phyloP scores from a whole-genome alignment of 2,888 invertebrate species.

The Myopa tessellatipennis region DNA sequence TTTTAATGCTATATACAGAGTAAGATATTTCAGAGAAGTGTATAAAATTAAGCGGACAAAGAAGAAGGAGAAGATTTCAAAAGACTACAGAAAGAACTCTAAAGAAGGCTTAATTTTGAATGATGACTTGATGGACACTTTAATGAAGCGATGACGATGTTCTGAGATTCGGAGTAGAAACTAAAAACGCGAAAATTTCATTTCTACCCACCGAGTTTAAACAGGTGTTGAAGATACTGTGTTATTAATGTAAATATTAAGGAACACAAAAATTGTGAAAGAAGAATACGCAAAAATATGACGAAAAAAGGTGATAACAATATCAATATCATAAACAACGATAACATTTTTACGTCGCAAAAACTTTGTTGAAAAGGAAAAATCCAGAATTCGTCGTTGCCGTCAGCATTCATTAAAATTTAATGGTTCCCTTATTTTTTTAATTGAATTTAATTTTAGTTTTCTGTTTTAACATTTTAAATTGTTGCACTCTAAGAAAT shows the following conservation, averaged over 20 bases:
- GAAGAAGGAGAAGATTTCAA: no score
- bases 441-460: not conserved
- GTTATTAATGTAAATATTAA: slow-evolving; percentile 44
- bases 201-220: not conserved
- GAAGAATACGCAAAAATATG: slow-evolving; percentile 47
- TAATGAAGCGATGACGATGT: not conserved
- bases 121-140: not conserved
- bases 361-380: not conserved
- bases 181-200: not conserved
- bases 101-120: no score
- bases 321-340: slow-evolving; percentile 43
- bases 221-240: not conserved
- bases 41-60: no score
- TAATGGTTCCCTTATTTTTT: not conserved
- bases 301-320: slow-evolving; percentile 45
- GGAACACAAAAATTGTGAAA: slow-evolving; percentile 3
- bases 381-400: not conserved
- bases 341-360: not conserved
- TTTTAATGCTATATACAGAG: no score
- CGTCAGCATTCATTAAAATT: slow-evolving; percentile 1
- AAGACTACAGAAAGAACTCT: no score
- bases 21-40: no score
- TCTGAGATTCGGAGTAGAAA: not conserved
- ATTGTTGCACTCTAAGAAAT: not conserved
- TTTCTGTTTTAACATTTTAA: not conserved